Conservation (phyloP, 2,888 invertebrate species). For the Dyspetes luteomarginatus region DNA sequence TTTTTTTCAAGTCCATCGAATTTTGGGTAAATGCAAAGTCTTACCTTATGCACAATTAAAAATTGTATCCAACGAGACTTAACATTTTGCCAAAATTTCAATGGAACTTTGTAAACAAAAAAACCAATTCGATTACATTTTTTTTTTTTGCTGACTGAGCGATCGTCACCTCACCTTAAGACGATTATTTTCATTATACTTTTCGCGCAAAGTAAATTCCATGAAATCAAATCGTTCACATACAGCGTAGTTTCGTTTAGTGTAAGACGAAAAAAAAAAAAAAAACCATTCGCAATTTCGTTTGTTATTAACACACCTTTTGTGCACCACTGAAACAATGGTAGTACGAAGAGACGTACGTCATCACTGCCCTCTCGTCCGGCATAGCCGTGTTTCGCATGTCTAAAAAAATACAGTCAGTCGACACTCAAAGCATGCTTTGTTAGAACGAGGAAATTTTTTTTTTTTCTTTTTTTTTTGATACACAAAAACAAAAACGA, state of each 20-base stretch:
- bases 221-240: too few relatives aligned
- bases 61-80: too few relatives aligned
- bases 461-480: not conserved
- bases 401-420: slow-evolving; percentile 87
- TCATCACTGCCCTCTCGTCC: slow-evolving; percentile 99
- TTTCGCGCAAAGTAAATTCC: too few relatives aligned
- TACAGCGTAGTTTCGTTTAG: not conserved
- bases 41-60: too few relatives aligned
- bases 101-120: too few relatives aligned
- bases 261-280: not conserved
- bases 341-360: slow-evolving; percentile 99
- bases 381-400: slow-evolving; percentile 99
- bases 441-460: slow-evolving; percentile 72
- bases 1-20: too few relatives aligned
- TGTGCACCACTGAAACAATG: slow-evolving; percentile 99
- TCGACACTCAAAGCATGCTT: slow-evolving; percentile 82
- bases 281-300: slow-evolving; percentile 45
- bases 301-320: slow-evolving; percentile 89
- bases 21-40: too few relatives aligned
- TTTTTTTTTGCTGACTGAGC: slow-evolving; percentile 4
- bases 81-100: too few relatives aligned
- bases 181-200: not conserved
- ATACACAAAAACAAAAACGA: not conserved
- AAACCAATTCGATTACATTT: slow-evolving; percentile 24
- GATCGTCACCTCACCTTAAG: too few relatives aligned